A percentile compares a stretch with the other conserved stretches of the same genome.
Conservation (phyloP, 2,797 vertebrate genomes). For the Selene dorsalis region DNA sequence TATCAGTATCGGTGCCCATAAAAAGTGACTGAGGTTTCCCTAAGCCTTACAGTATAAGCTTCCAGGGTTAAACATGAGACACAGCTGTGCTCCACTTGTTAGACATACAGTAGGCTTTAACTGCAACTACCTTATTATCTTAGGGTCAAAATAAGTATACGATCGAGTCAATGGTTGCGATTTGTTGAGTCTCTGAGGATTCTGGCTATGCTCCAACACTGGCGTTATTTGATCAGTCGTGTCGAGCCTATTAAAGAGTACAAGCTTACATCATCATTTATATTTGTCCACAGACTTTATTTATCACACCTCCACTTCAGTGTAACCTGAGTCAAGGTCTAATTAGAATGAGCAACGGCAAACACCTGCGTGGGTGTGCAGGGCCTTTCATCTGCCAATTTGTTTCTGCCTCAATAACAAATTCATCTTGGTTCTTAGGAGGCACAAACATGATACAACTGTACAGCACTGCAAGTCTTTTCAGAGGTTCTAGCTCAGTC, state of each 20-base stretch:
- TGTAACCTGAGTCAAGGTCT: not conserved
- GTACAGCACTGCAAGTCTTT: not conserved
- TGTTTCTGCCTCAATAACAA: not conserved
- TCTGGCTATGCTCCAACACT: not conserved
- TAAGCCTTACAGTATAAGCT: no score
- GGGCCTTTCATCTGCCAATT: not conserved
- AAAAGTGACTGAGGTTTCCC: no score
- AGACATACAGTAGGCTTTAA: no score
- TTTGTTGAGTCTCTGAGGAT: not conserved
- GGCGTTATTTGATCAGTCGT: not conserved
- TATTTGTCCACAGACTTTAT: not conserved
- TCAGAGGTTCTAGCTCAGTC: not conserved
- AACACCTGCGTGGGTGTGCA: not conserved
- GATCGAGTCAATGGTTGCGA: no score
- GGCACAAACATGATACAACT: not conserved
- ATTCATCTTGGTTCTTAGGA: fast-evolving
- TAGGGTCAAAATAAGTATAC: no score
- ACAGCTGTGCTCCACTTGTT: no score
- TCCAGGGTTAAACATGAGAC: no score
- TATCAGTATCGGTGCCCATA: no score
- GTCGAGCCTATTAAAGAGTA: not conserved
- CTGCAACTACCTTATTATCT: no score
- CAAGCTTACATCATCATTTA: not conserved
- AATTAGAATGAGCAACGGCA: not conserved
- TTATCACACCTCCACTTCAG: not conserved